Conservation (phyloP, 2,113 vertebrate species). For the Cebus imitator region DNA sequence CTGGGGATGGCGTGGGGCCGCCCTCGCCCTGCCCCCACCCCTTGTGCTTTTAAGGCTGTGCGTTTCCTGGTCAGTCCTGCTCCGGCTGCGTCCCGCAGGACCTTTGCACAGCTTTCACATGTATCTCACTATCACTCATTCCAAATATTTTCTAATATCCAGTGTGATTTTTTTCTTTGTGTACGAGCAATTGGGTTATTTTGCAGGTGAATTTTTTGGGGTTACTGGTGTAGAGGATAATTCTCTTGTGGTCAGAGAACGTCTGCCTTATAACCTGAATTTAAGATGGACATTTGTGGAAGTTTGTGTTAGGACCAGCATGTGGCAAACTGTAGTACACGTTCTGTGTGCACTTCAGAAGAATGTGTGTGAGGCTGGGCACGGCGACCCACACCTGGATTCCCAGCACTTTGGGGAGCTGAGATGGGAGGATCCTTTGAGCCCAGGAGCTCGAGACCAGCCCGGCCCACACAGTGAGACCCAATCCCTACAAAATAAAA, state of each 20-base stretch:
- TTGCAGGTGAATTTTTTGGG: not conserved
- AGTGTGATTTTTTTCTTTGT: not conserved
- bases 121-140: not conserved
- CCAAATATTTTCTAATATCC: not conserved
- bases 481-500: too few relatives aligned
- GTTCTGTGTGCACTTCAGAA: not conserved
- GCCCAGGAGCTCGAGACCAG: too few relatives aligned
- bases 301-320: not conserved
- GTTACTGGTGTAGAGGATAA: not conserved
- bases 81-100: accelerated
- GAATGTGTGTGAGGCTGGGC: not conserved
- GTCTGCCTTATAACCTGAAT: not conserved
- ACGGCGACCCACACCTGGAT: too few relatives aligned
- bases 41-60: accelerated
- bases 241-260: not conserved
- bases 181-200: not conserved
- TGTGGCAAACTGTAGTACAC: not conserved
- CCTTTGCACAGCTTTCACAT: not conserved
- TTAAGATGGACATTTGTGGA: not conserved
- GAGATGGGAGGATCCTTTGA: too few relatives aligned
- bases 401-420: too few relatives aligned
- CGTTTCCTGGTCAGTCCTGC: not conserved
- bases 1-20: accelerated
- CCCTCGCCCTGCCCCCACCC: too few relatives aligned
- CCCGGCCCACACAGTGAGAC: too few relatives aligned